Evolutionary conservation across 2,888 invertebrate species (phyloP), one percentile per base, ranked within the genome.

Genomic region (Sarcophaga subvicina): DNA sequence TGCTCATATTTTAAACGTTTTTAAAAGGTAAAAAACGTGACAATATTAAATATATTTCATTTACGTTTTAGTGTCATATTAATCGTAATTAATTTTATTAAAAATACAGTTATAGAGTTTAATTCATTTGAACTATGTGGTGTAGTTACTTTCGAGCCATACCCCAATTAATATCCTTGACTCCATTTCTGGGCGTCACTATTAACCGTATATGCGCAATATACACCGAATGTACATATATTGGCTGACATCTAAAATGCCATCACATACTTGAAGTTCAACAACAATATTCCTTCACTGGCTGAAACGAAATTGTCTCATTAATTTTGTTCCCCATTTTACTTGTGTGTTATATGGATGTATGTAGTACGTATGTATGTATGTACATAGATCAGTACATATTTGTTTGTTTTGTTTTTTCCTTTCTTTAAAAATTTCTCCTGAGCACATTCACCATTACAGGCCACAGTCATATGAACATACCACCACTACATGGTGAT

Each of bases 371-470:
- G 54, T 17, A 67, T 20, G 20, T 67, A 67, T 45, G 45, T 54
- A 54, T 17, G 4, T 2, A 2, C 54, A 14, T 54, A 14, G 12
- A 17, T 54, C 17, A 12, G 54, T 17, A 54, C 17, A 54, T 54
- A 17, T 54, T 8, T 27, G 25, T 64, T 64, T 6, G 14, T 14
- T 64, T 12, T 20, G n/a, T 20, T 45, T 45, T 73, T 47, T 63
- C n/a, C 37, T 54, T 75, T 64, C 14, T 69, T 75, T 66, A 59
- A 0, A 70, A 79, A 83, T 79, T 83, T 83, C 79, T 79, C 83
- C 79, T 70, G 27, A 59, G 64, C 63, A 75, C 45, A 59, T 63
- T 84, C 25, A 75, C 66, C 73, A 75, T 27, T 64, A 47, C 63
- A 83, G 60, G 66, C 62, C 71, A 37, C 71, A 37, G 62, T 37